A percentile compares a stretch with the other conserved stretches of the same genome.
Conservation (phyloP, 2,113 vertebrate genomes). For the Perccottus glenii region DNA sequence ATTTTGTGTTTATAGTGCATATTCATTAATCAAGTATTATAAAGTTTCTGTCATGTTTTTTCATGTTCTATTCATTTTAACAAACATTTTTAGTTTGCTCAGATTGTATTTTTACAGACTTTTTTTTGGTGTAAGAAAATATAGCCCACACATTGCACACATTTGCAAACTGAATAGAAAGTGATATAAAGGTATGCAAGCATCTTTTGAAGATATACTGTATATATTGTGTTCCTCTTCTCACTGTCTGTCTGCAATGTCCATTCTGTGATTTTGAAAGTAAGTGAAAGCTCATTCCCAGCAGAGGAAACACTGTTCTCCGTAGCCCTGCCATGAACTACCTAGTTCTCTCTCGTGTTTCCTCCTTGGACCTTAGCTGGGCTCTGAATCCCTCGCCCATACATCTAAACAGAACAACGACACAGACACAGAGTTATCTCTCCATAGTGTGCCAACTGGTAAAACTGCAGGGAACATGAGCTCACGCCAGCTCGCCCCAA, state of each 20-base stretch:
- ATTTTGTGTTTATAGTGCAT: too few species aligned
- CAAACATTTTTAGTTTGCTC: too few species aligned
- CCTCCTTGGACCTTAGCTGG: conserved; percentile 25
- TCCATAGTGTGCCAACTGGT: conserved; percentile 27
- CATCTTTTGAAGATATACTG: too few species aligned
- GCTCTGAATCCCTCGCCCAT: conserved; percentile 32
- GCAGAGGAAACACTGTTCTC: conserved; percentile 13
- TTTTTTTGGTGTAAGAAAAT: too few species aligned
- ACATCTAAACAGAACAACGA: conserved; percentile 23
- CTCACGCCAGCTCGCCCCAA: conserved; percentile 24
- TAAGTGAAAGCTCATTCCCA: conserved; percentile 33
- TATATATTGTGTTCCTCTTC: neutral
- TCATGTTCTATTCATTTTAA: too few species aligned
- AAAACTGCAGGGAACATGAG: conserved; percentile 44
- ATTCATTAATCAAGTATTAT: too few species aligned
- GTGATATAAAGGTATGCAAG: too few species aligned
- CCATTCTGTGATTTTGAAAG: neutral
- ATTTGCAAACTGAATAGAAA: too few species aligned
- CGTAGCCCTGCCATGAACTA: conserved; percentile 12
- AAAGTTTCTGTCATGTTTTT: too few species aligned
- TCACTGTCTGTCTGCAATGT: neutral
- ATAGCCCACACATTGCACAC: too few species aligned
- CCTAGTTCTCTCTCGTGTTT: conserved; percentile 27
- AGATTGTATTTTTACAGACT: too few species aligned
- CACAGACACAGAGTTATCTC: conserved; percentile 21